A percentile compares a stretch with the other conserved stretches of the same genome.
These are phyloP conservation scores for Vulpes ferrilata DNA, from an alignment of 2,113 vertebrate species.

Conservation along the genomic window DNA sequence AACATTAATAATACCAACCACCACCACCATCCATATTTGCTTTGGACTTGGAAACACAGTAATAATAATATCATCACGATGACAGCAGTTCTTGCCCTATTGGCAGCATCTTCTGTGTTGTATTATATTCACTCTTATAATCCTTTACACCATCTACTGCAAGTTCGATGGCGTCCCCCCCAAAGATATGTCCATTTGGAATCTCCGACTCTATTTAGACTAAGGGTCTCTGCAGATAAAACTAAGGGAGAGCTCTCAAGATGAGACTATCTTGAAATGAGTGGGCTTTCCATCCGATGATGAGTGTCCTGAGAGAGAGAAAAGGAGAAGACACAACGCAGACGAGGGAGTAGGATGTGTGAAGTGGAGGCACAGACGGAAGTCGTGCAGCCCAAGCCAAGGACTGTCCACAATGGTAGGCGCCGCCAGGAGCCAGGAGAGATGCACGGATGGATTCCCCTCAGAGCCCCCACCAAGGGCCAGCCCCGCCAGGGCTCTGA, in stretches of 20 bases:
- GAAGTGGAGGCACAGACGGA: neutral
- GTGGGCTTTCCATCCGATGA: neutral
- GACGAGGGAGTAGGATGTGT: accelerated
- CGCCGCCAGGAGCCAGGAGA: neutral
- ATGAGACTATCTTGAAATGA: neutral
- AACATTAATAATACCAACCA: neutral
- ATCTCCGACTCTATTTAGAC: neutral
- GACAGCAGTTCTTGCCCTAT: neutral
- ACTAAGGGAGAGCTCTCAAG: neutral
- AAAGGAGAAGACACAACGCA: neutral
- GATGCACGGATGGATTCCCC: accelerated
- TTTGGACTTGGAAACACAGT: neutral
- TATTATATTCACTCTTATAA: neutral
- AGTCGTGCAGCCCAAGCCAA: neutral
- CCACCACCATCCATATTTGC: neutral
- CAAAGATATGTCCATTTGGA: neutral
- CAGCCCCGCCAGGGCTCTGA: neutral
- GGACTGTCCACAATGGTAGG: neutral
- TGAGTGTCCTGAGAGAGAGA: neutral
- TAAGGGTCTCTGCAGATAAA: neutral
- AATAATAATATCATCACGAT: neutral
- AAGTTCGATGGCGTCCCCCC: neutral
- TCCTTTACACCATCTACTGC: neutral
- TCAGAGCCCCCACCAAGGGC: neutral
- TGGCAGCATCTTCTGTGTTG: neutral